A percentile compares a stretch with the other conserved stretches of the same genome.
Conservation (phyloP, 1,140 invertebrate genomes). For the Maconellicoccus hirsutus region DNA sequence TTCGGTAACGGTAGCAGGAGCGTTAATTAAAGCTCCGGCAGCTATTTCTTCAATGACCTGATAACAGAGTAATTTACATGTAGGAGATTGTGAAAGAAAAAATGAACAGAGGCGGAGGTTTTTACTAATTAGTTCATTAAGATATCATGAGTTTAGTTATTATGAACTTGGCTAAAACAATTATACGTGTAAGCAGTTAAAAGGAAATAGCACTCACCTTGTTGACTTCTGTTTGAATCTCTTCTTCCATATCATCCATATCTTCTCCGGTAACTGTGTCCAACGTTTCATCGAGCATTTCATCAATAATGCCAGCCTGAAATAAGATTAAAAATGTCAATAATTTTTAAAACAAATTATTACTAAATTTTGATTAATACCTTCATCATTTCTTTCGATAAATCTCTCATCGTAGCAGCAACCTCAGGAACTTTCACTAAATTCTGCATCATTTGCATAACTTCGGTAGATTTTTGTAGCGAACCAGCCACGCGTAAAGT, state of each 20-base stretch:
- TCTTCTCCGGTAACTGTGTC: slow-evolving; percentile 63
- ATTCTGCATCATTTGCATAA: slow-evolving; percentile 95
- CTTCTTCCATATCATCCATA: slow-evolving; percentile 82
- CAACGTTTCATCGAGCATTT: slow-evolving; percentile 98
- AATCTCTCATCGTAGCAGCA: slow-evolving; percentile 87
- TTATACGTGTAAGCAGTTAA: no score
- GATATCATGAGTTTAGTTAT: background rate
- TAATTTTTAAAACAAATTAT: background rate
- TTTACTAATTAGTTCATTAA: background rate
- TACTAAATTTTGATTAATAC: slow-evolving; percentile 29
- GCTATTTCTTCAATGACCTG: slow-evolving; percentile 56
- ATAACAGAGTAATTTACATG: background rate
- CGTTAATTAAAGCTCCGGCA: slow-evolving; percentile 81
- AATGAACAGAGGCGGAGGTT: slow-evolving; percentile 12
- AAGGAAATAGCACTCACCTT: slow-evolving; percentile 49
- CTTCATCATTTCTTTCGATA: slow-evolving; percentile 98
- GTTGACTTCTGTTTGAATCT: slow-evolving; percentile 84
- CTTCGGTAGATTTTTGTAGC: slow-evolving; percentile 83
- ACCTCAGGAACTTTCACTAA: slow-evolving; percentile 85
- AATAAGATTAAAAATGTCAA: slow-evolving; percentile 19
- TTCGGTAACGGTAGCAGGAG: slow-evolving; percentile 50
- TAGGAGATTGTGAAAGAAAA: background rate
- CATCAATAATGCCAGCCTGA: slow-evolving; percentile 92
- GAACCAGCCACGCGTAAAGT: slow-evolving; percentile 81
- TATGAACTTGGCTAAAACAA: background rate